Conservation (phyloP, 1,140 invertebrate species). For the Sarcophaga peregrina region DNA sequence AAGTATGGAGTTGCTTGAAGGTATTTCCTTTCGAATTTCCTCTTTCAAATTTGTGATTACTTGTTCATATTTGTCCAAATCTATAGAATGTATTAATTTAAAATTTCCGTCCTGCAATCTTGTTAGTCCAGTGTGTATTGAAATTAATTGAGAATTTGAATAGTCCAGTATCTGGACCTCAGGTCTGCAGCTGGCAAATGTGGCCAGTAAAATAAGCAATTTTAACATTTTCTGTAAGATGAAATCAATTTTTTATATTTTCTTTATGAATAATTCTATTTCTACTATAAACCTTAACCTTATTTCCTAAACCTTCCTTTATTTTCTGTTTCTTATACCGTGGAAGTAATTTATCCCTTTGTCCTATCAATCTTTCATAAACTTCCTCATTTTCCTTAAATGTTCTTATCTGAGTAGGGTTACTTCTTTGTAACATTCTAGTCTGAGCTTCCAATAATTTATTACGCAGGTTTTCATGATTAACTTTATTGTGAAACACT, state of each 20-base stretch:
- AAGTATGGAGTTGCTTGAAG: slow-evolving; percentile 1
- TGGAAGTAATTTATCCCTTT: neutral
- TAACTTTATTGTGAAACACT: slow-evolving; percentile 51
- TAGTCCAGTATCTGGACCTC: neutral
- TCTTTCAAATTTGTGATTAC: no score
- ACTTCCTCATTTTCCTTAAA: neutral
- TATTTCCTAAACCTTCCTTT: no score
- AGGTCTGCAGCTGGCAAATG: no score
- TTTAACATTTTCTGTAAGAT: no score
- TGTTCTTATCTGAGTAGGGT: neutral
- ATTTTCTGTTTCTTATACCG: slow-evolving; percentile 4
- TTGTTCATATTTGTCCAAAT: no score
- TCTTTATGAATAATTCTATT: no score
- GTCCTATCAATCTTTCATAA: neutral
- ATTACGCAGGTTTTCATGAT: neutral
- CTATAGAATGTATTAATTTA: neutral
- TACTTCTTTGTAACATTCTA: slow-evolving; percentile 1
- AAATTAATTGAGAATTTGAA: neutral
- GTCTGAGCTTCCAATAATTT: slow-evolving; percentile 20
- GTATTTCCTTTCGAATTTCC: no score
- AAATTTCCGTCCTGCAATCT: neutral
- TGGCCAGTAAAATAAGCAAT: no score
- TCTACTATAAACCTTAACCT: no score
- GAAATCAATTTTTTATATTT: no score
- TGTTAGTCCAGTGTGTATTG: neutral